Evolutionary conservation across 2,797 vertebrate genomes (phyloP).

Genomic region (Enteromius unitaeniatus): DNA sequence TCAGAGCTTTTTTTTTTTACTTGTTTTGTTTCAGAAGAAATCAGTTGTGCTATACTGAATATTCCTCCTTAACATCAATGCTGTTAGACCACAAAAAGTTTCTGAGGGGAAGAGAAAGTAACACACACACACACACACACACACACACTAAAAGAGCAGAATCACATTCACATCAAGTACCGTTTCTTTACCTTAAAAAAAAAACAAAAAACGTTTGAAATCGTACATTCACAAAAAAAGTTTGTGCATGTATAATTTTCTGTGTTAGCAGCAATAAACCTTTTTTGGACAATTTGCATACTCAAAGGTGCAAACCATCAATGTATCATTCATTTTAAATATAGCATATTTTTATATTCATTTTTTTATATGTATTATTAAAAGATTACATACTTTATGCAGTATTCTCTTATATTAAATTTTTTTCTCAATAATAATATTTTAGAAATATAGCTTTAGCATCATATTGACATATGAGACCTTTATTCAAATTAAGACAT

Average conservation of each 20-base stretch:
- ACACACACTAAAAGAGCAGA: neutral
- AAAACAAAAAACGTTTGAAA: too few relatives aligned
- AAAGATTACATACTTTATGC: neutral
- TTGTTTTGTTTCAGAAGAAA: neutral
- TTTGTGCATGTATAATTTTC: neutral
- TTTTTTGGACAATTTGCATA: neutral
- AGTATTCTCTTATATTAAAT: neutral
- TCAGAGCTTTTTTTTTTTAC: neutral
- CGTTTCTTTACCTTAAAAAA: neutral
- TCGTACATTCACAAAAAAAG: neutral
- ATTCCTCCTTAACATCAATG: constrained; percentile 37
- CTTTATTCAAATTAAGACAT: neutral
- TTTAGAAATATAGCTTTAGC: neutral
- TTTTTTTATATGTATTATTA: neutral
- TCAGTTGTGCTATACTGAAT: neutral
- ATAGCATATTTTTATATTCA: neutral
- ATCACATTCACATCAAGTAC: constrained; percentile 14
- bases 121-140: constrained; percentile 10
- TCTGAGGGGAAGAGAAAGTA: constrained; percentile 62
- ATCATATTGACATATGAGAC: neutral
- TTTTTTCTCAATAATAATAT: neutral
- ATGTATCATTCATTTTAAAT: neutral
- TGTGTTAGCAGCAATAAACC: neutral
- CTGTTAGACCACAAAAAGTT: constrained; percentile 59
- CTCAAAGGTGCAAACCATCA: neutral